phyloP scores from a whole-genome alignment of 2,797 vertebrate species.

The Phylloscopus collybita region DNA sequence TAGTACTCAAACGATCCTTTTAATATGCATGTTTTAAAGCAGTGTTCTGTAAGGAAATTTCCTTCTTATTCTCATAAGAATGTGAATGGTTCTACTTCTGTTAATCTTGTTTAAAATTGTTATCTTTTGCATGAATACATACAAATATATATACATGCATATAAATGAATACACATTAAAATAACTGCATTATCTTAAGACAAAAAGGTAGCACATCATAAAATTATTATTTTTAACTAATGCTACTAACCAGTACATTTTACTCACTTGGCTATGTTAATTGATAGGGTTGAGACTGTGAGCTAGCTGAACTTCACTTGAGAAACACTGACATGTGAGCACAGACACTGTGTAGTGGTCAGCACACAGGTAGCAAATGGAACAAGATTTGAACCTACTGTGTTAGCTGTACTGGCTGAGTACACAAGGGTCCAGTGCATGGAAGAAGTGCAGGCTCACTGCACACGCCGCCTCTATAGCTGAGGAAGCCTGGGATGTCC shows the following conservation, averaged over 20 bases:
- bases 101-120: not conserved
- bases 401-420: fast-evolving
- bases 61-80: not conserved
- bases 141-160: not conserved
- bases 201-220: not conserved
- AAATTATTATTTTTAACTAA: not conserved
- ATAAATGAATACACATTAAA: not conserved
- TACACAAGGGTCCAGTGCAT: not conserved
- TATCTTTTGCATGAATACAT: not conserved
- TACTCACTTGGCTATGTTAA: not conserved
- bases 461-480: fast-evolving
- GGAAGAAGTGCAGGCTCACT: not conserved
- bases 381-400: not conserved
- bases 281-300: not conserved
- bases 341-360: not conserved
- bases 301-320: not conserved
- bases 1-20: not conserved
- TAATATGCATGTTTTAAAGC: not conserved
- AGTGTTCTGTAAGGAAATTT: not conserved
- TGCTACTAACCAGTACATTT: not conserved
- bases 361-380: not conserved
- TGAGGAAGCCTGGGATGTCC: not conserved
- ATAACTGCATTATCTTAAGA: not conserved
- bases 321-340: not conserved
- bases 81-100: not conserved